Percentiles rank a stretch among this genome's conserved stretches.
Conservation (phyloP, 2,797 vertebrate species). For the Trichosurus vulpecula region DNA sequence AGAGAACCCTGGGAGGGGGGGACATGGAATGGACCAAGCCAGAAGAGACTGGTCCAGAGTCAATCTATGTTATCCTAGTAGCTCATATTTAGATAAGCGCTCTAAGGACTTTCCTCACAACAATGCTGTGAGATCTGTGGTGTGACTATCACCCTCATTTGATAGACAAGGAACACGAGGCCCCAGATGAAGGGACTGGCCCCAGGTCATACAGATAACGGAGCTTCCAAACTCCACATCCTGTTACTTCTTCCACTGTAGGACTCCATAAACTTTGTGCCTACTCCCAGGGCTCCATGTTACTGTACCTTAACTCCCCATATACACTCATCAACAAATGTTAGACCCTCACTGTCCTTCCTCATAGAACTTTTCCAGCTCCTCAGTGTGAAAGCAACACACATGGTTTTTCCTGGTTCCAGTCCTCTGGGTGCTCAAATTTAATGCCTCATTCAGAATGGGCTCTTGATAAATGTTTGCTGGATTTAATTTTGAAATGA, state of each 20-base stretch:
- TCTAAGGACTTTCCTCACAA: not conserved
- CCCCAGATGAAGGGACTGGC: not conserved
- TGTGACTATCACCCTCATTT: not conserved
- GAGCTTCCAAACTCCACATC: not conserved
- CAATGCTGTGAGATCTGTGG: not conserved
- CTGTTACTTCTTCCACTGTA: not conserved
- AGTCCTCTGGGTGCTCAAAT: not conserved
- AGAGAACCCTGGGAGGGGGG: not conserved
- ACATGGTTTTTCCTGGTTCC: not conserved
- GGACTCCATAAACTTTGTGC: not conserved
- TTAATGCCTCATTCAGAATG: no score
- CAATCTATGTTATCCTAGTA: not conserved
- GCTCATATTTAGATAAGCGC: not conserved
- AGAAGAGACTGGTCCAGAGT: not conserved
- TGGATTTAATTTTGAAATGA: no score
- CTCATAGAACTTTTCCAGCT: not conserved
- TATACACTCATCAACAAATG: not conserved
- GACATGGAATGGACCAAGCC: no score
- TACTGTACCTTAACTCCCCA: not conserved
- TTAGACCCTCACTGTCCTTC: not conserved
- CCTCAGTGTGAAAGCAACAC: not conserved
- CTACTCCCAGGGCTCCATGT: not conserved
- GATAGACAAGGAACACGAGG: not conserved
- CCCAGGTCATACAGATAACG: not conserved
- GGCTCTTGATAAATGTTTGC: no score